Conservation (phyloP, 2,888 invertebrate species). For the Dicyrtoma fusca region DNA sequence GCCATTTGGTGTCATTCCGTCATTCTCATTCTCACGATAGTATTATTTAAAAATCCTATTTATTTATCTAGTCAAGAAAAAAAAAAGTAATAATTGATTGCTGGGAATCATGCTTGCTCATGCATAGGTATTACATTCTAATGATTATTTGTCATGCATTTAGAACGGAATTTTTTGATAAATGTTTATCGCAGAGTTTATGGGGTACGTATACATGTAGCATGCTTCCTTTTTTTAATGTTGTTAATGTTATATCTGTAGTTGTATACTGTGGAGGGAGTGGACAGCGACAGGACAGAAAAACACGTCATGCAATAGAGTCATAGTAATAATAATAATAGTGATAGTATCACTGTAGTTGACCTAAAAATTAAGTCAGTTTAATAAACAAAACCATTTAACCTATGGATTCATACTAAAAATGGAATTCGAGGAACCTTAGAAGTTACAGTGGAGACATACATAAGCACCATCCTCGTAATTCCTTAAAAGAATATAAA, state of each 20-base stretch:
- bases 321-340: no score
- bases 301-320: no score
- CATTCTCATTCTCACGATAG: slow-evolving; percentile 28
- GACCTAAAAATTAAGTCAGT: neutral
- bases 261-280: no score
- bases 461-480: no score
- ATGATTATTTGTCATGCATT: slow-evolving; percentile 6
- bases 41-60: slow-evolving; percentile 3
- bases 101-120: neutral
- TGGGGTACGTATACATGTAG: no score
- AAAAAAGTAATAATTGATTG: slow-evolving; percentile 6
- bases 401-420: no score
- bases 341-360: neutral
- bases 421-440: neutral
- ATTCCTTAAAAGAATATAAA: neutral
- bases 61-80: neutral
- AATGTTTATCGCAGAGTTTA: no score
- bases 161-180: neutral
- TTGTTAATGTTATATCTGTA: no score
- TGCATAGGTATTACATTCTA: neutral
- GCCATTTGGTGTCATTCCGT: neutral
- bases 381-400: neutral
- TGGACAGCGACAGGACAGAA: no score
- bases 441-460: no score
- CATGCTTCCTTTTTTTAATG: no score